phyloP scores from a whole-genome alignment of 2,797 vertebrate species.

The Lagorchestes hirsutus region DNA sequence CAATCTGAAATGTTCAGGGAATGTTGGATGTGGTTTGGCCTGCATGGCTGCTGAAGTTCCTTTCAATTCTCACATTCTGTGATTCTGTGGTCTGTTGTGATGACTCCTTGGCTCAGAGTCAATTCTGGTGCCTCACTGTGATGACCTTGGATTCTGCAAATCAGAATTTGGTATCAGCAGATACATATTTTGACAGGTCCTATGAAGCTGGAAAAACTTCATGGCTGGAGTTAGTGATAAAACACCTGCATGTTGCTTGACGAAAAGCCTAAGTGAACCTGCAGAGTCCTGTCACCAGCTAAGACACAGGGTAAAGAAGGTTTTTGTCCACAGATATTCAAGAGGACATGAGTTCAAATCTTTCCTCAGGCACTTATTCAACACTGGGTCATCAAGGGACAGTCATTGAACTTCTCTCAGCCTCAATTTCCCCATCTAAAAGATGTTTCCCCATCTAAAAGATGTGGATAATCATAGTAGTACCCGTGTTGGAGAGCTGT shows the following conservation, averaged over 20 bases:
- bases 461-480: neutral
- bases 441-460: neutral
- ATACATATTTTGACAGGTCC: neutral
- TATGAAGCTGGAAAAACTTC: neutral
- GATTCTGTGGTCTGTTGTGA: neutral
- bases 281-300: neutral
- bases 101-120: neutral
- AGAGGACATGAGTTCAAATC: neutral
- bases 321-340: neutral
- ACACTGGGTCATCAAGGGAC: neutral
- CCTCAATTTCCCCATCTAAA: neutral
- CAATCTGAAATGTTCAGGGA: neutral
- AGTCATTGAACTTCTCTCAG: neutral
- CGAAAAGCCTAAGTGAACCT: neutral
- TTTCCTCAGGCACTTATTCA: neutral
- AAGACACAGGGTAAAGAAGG: neutral
- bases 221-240: neutral
- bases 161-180: neutral
- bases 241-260: neutral
- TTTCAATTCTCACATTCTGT: neutral
- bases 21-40: neutral
- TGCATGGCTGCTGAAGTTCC: neutral
- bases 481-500: neutral
- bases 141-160: neutral
- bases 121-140: neutral